These are phyloP conservation scores for Psittacus erithacus DNA, from an alignment of 2,113 vertebrate species.

Conservation along the genomic window DNA sequence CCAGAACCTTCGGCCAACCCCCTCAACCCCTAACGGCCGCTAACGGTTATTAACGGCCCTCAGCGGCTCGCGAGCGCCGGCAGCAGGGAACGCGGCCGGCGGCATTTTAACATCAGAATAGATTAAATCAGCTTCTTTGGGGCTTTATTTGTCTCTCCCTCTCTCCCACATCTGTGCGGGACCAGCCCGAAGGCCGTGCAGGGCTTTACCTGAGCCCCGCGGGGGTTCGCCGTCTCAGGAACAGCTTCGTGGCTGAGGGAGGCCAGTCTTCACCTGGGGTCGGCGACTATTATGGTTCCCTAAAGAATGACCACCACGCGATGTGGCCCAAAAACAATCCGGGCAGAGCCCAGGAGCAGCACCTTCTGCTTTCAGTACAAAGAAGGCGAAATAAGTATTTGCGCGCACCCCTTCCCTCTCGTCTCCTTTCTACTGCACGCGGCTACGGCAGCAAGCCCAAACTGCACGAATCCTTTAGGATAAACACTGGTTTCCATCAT, in stretches of 20 bases:
- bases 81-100: neutral
- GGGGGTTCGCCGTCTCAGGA: fast-evolving
- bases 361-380: no score
- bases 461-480: fast-evolving
- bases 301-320: fast-evolving
- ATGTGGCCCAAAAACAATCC: fast-evolving
- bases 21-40: no score
- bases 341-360: neutral
- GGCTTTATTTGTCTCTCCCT: no score
- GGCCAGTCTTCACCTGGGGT: neutral
- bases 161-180: no score
- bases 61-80: no score
- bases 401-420: fast-evolving
- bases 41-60: neutral
- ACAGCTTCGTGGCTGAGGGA: no score
- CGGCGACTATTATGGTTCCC: neutral
- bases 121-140: no score
- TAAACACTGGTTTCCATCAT: fast-evolving
- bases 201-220: no score
- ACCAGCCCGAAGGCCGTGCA: neutral
- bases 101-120: neutral
- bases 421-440: fast-evolving
- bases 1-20: neutral
- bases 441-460: neutral
- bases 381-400: fast-evolving